A percentile compares a stretch with the other conserved stretches of the same genome.
Evolutionary conservation across 2,888 invertebrate genomes (phyloP).

Genomic region (Heliconius erato): DNA sequence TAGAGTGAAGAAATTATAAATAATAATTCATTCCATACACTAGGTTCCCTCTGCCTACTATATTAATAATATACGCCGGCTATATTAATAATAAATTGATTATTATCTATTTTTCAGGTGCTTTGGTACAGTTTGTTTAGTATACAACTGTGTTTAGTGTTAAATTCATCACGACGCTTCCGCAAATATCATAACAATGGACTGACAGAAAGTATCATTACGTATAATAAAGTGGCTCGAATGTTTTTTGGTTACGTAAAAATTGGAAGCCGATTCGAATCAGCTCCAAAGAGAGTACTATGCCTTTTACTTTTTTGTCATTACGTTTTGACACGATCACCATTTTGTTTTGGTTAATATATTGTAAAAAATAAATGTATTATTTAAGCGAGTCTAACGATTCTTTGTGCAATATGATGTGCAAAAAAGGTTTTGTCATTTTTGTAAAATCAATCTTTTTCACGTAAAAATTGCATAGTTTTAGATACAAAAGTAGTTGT

Average conservation of each 20-base stretch:
- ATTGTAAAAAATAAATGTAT: slow-evolving; percentile 23
- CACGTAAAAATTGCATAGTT: not conserved
- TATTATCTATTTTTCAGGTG: too few species aligned
- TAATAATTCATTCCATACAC: not conserved
- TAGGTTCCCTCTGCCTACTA: too few species aligned
- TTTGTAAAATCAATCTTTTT: slow-evolving; percentile 13
- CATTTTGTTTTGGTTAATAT: slow-evolving; percentile 32
- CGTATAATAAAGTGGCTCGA: slow-evolving; percentile 41
- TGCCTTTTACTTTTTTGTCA: slow-evolving; percentile 75
- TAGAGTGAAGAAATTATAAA: not conserved
- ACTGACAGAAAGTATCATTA: slow-evolving; percentile 41
- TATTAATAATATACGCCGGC: too few species aligned
- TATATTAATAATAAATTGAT: too few species aligned
- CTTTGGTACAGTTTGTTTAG: too few species aligned
- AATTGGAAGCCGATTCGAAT: slow-evolving; percentile 65
- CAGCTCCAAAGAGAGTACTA: slow-evolving; percentile 49
- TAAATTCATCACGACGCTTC: slow-evolving; percentile 10
- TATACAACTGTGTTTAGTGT: too few species aligned
- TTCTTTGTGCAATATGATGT: slow-evolving; percentile 22
- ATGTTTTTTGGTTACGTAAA: slow-evolving; percentile 55
- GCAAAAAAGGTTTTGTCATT: not conserved
- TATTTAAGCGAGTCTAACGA: slow-evolving; percentile 34
- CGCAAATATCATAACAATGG: slow-evolving; percentile 41
- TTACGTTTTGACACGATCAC: slow-evolving; percentile 47
- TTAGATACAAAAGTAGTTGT: not conserved